Conservation (phyloP, 2,888 invertebrate genomes). For the Callinectes sapidus region DNA sequence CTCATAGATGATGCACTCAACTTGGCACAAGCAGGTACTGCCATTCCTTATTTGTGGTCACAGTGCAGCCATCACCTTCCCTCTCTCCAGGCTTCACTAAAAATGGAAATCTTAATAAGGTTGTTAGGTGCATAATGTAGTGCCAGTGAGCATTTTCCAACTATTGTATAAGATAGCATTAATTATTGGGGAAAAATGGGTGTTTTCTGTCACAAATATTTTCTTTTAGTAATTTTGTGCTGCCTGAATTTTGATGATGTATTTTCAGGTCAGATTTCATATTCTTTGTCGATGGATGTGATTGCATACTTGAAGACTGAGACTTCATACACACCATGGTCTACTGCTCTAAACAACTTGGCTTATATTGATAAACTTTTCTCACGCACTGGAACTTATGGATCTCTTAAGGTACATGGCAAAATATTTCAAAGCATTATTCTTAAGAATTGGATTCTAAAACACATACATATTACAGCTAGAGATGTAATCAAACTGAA, state of each 20-base stretch:
- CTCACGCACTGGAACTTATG: conserved; percentile 83
- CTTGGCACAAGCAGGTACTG: conserved; percentile 4
- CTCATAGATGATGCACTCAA: conserved; percentile 84
- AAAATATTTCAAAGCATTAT: too few relatives aligned
- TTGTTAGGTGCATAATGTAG: too few relatives aligned
- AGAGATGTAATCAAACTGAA: too few relatives aligned
- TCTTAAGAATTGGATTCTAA: too few relatives aligned
- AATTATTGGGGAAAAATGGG: background rate
- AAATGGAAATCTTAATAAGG: too few relatives aligned
- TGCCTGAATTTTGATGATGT: background rate
- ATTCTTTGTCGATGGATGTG: conserved; percentile 86
- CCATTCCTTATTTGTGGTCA: too few relatives aligned
- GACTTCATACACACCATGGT: conserved; percentile 91
- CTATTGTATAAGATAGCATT: background rate
- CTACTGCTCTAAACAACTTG: conserved; percentile 85
- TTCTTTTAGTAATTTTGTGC: background rate
- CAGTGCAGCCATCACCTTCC: too few relatives aligned
- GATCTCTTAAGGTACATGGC: conserved; percentile 81
- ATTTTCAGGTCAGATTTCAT: conserved; percentile 80
- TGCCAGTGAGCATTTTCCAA: too few relatives aligned
- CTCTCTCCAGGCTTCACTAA: too few relatives aligned
- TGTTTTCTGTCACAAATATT: background rate
- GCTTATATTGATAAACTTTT: conserved; percentile 88
- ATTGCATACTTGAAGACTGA: conserved; percentile 87
- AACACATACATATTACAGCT: too few relatives aligned